Evolutionary conservation across 1,140 invertebrate genomes (phyloP), one percentile per base, ranked within the genome.

Genomic region (Drosophila nigrodunni): DNA sequence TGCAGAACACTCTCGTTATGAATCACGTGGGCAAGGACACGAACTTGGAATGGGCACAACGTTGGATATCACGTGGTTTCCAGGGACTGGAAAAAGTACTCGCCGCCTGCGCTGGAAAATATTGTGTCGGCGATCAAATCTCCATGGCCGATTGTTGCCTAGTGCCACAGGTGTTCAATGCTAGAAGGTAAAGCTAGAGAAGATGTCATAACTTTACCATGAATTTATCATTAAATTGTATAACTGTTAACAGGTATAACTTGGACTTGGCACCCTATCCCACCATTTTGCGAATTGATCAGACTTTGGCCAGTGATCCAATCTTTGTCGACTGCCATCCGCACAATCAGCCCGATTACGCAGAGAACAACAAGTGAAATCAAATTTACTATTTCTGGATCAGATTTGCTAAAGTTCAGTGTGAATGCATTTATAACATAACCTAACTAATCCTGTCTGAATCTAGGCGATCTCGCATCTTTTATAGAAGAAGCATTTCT

Each of bases 61-160:
- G 97, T 91, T 99, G 96, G 96, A 98, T 99, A 71, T 95, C 94
- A 10, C 94, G 95, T 69, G 97, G 98, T 37, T 97, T 99, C 91
- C 93, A 93, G 93, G 97, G 96, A 34, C 95, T 99, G 2, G 98
- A 99, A 93, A 96, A 96, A 88, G 92, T 98, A 8, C 91, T 99
- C 7, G 94, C 95, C 5, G 93, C 95, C 5, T 96, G 95, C 60
- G 95, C 97, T 59, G 98, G 98, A 8, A 97, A 98, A 92, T 99
- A 98, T 91, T 98, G 97, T 92, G 96, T 99, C 4, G 98, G 98
- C 2, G 97, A 99, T 93, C 95, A 97, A 71, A 95, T 99, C 15
- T 97, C 97, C 0, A 93, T 99, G 83, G 98, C 98, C 30, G 98
- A 99, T 93, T 97, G 98, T 77, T 99, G 97, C 90, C 93, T 99